phyloP scores from a whole-genome alignment of 2,888 invertebrate species.

The Nomada fabriciana region DNA sequence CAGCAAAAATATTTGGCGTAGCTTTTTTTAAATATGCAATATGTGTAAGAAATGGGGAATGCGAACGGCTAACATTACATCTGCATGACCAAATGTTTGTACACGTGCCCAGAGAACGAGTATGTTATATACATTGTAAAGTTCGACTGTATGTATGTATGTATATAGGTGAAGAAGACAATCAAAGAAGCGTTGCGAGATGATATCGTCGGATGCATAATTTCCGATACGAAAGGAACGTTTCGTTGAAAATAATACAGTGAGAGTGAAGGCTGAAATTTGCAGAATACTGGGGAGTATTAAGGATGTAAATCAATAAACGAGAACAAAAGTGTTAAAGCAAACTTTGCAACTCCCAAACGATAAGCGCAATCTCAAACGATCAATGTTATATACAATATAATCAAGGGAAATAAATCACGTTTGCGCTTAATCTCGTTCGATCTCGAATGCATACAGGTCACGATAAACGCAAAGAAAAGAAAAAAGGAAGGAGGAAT shows the following conservation, averaged over 20 bases:
- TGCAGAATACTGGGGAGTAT: neutral
- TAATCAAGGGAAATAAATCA: neutral
- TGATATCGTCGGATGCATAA: slow-evolving; percentile 13
- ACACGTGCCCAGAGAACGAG: slow-evolving; percentile 2
- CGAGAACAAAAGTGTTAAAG: neutral
- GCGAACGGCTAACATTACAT: slow-evolving; percentile 19
- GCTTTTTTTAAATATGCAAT: neutral
- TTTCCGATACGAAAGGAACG: neutral
- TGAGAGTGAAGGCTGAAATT: neutral
- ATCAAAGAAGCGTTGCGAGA: slow-evolving; percentile 55
- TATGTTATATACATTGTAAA: neutral
- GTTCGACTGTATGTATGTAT: neutral
- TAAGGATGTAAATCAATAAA: neutral
- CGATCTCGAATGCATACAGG: neutral
- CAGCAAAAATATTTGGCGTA: slow-evolving; percentile 6
- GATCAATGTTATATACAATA: slow-evolving; percentile 4
- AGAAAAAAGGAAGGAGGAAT: neutral
- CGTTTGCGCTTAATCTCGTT: neutral
- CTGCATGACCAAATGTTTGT: slow-evolving; percentile 7
- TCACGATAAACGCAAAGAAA: neutral
- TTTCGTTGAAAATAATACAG: neutral
- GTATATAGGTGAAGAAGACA: slow-evolving; percentile 22
- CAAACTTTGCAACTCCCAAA: slow-evolving; percentile 5
- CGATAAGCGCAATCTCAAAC: slow-evolving; percentile 17
- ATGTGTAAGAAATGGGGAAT: neutral